phyloP scores from a whole-genome alignment of 1,140 invertebrate species.

The Solenopsis invicta region DNA sequence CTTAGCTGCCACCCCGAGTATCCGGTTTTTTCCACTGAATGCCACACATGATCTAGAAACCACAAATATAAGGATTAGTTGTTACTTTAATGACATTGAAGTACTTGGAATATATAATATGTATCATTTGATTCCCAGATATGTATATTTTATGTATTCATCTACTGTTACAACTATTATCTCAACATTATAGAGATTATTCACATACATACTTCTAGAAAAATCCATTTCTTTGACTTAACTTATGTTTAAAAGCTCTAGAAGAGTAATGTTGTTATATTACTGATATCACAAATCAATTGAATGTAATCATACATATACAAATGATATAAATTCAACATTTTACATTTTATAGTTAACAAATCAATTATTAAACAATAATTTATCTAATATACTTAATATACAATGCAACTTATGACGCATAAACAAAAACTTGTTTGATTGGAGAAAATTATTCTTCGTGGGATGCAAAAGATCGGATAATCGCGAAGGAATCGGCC shows the following conservation, averaged over 20 bases:
- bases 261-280: not conserved
- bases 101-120: not conserved
- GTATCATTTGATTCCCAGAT: not conserved
- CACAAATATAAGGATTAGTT: not conserved
- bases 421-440: not conserved
- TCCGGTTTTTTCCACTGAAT: conserved; percentile 96
- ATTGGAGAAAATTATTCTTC: not conserved
- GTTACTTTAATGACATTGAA: not conserved
- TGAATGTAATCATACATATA: not conserved
- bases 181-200: too few relatives aligned
- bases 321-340: not conserved
- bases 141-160: too few relatives aligned
- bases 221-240: too few relatives aligned
- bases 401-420: not conserved
- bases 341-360: not conserved
- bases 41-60: conserved; percentile 96
- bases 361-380: not conserved
- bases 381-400: too few relatives aligned
- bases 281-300: too few relatives aligned
- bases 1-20: conserved; percentile 98
- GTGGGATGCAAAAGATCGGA: not conserved
- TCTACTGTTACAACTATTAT: too few relatives aligned
- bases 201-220: too few relatives aligned
- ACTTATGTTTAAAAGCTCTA: too few relatives aligned
- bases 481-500: not conserved